phyloP scores from a whole-genome alignment of 2,888 invertebrate species.

The Caenorhabditis angaria region DNA sequence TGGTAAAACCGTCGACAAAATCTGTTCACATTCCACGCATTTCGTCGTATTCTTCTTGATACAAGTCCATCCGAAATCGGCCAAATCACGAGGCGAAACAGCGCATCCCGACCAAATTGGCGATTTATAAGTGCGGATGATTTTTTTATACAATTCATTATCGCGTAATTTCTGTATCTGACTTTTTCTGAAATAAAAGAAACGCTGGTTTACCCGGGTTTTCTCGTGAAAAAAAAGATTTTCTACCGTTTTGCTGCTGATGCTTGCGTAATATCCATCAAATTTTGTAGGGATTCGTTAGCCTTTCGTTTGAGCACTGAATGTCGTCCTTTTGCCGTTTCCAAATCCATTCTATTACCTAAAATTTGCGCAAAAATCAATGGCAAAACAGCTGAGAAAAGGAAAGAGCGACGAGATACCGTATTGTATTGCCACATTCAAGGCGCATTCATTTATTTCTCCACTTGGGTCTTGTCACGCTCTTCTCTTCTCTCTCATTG shows the following conservation, averaged over 20 bases:
- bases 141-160: conserved; percentile 25
- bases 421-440: conserved; percentile 28
- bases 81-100: conserved; percentile 47
- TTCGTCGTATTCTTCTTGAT: conserved; percentile 34
- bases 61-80: conserved; percentile 45
- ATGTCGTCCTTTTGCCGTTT: conserved; percentile 25
- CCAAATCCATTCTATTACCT: conserved; percentile 28
- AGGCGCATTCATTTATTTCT: conserved; percentile 30
- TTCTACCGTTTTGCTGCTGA: conserved; percentile 28
- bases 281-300: conserved; percentile 24
- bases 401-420: conserved; percentile 16
- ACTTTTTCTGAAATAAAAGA: conserved; percentile 7
- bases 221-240: neutral
- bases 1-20: conserved; percentile 36
- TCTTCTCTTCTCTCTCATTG: conserved; percentile 17
- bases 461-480: conserved; percentile 27
- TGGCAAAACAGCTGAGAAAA: neutral
- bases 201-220: neutral
- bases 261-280: conserved; percentile 15
- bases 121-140: conserved; percentile 38
- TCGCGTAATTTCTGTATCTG: conserved; percentile 22
- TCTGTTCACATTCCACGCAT: conserved; percentile 38
- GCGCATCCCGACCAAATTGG: conserved; percentile 37
- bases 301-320: conserved; percentile 34
- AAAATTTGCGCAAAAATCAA: conserved; percentile 2